Conservation (phyloP, 2,888 invertebrate genomes). For the Drosophila pegasa region DNA sequence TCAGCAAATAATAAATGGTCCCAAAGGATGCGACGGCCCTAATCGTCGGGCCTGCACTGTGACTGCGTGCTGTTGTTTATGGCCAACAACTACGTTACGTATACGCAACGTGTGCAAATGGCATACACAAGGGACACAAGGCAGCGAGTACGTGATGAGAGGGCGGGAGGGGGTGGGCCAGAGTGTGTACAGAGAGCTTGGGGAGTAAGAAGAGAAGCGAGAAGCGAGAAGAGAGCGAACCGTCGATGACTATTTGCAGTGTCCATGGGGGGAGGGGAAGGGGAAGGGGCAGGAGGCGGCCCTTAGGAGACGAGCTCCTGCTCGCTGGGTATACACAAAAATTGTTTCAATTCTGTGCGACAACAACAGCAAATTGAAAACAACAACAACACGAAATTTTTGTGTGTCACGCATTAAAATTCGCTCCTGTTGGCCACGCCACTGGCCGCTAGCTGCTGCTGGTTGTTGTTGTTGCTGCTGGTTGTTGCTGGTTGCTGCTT, state of each 20-base stretch:
- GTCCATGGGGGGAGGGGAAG: constrained; percentile 19
- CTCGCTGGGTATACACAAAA: constrained; percentile 65
- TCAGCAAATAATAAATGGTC: constrained; percentile 4
- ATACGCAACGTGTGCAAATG: constrained; percentile 76
- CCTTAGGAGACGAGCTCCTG: constrained; percentile 7
- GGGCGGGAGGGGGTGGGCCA: constrained; percentile 10
- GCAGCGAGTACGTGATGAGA: constrained; percentile 31
- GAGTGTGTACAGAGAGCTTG: constrained; percentile 11
- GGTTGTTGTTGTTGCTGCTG: constrained; percentile 16
- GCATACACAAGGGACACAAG: constrained; percentile 63
- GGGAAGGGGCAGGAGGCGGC: neutral
- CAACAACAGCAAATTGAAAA: constrained; percentile 36
- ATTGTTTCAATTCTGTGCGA: constrained; percentile 62
- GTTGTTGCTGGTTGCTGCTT: too few species aligned
- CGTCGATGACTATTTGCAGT: constrained; percentile 65
- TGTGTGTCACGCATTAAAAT: constrained; percentile 69
- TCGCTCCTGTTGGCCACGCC: constrained; percentile 27
- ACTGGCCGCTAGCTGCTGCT: constrained; percentile 26
- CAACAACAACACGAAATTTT: constrained; percentile 29
- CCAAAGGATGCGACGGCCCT: constrained; percentile 1
- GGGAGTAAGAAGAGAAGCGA: constrained; percentile 8
- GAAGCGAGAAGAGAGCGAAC: constrained; percentile 21
- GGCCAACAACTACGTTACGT: constrained; percentile 62
- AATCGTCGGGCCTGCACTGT: constrained; percentile 17
- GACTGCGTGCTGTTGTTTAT: constrained; percentile 60